phyloP scores from a whole-genome alignment of 2,888 invertebrate species.

The Osedax fenrisi region DNA sequence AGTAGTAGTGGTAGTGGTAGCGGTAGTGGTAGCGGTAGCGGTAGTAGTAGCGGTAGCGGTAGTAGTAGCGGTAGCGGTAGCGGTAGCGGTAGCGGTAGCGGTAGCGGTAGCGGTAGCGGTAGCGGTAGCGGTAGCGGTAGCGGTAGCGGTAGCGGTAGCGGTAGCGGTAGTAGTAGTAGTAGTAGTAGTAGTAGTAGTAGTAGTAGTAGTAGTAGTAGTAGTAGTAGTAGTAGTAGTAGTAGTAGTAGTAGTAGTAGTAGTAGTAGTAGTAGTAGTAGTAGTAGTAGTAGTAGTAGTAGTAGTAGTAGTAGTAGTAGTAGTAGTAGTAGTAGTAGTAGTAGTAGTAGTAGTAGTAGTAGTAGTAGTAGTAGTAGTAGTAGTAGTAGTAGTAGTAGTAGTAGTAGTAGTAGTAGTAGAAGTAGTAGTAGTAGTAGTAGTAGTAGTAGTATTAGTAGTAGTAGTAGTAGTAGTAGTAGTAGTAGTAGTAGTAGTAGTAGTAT shows the following conservation, averaged over 20 bases:
- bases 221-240: conserved; percentile 2
- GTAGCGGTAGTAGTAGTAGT: not conserved
- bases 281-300: conserved; percentile 2
- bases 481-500: too few relatives aligned
- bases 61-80: too few relatives aligned
- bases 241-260: not conserved
- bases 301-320: conserved; percentile 2
- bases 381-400: conserved; percentile 2
- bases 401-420: conserved; percentile 2
- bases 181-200: not conserved
- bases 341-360: not conserved
- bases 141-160: too few relatives aligned
- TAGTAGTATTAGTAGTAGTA: too few relatives aligned
- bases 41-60: too few relatives aligned
- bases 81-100: too few relatives aligned
- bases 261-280: conserved; percentile 2
- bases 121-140: too few relatives aligned
- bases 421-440: too few relatives aligned
- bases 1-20: too few relatives aligned
- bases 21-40: too few relatives aligned
- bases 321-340: conserved; percentile 2
- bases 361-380: conserved; percentile 2
- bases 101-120: too few relatives aligned
- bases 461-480: too few relatives aligned
- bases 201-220: conserved; percentile 2